Evolutionary conservation across 1,140 invertebrate species (phyloP).

Genomic region (Pissodes strobi): DNA sequence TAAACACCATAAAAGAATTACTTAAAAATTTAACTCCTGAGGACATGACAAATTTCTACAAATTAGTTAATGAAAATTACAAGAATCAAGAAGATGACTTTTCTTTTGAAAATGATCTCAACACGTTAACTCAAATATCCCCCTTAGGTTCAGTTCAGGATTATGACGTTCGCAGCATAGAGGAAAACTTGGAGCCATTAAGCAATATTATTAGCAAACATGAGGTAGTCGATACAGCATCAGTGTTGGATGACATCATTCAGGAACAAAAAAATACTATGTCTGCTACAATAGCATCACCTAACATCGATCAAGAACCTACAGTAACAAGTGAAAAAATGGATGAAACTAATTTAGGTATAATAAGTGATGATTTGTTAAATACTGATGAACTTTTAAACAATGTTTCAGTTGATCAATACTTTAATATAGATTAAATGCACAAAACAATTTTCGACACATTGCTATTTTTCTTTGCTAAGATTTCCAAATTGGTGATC

Average conservation of each 20-base stretch:
- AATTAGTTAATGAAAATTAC: slow-evolving; percentile 31
- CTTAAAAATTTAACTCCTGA: slow-evolving; percentile 21
- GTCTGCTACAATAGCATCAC: too few relatives aligned
- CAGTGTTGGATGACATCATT: neutral
- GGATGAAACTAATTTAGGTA: too few relatives aligned
- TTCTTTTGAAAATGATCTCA: neutral
- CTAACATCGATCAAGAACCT: too few relatives aligned
- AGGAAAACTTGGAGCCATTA: too few relatives aligned
- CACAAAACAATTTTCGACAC: too few relatives aligned
- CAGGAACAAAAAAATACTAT: too few relatives aligned
- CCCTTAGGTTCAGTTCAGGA: neutral
- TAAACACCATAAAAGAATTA: slow-evolving; percentile 27
- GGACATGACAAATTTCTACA: slow-evolving; percentile 28
- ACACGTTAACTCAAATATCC: neutral
- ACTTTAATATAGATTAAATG: slow-evolving; percentile 20
- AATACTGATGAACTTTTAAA: slow-evolving; percentile 16
- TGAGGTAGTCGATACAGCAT: too few relatives aligned
- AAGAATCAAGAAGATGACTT: slow-evolving; percentile 22
- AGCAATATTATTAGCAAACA: too few relatives aligned
- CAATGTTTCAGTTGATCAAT: slow-evolving; percentile 26
- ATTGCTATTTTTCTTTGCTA: too few relatives aligned
- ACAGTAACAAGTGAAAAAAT: too few relatives aligned
- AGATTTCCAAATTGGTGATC: too few relatives aligned
- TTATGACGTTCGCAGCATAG: too few relatives aligned
- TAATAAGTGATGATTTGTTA: neutral